Base-by-base conservation (phyloP, 2,888 invertebrate species). In the Coleophora deauratella region DNA sequence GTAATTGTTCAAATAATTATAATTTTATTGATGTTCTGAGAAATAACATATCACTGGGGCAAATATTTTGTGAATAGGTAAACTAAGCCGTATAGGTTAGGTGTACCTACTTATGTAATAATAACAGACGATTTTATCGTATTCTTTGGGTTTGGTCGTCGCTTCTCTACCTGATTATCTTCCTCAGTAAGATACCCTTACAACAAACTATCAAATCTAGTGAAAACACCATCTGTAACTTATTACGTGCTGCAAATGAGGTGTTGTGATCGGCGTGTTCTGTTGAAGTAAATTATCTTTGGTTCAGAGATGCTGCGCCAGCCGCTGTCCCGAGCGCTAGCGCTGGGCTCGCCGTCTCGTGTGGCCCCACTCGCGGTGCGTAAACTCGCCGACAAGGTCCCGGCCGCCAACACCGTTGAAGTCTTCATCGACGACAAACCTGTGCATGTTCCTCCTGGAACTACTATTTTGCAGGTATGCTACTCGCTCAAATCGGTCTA, bases 351-450 rank as follows among this genome's bases (percentile, higher is more conserved):
- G 40, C 72, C 80, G 41, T 58, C 65, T 42, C 79, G 82, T 41
- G 70, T 65, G 43, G 75, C 75, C 37, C 78, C 84, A 37, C 45
- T 87, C 45, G 82, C 80, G 44, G 62, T 66, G 27, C 78, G 85
- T 43, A 80, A 84, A 55, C 85, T 79, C 52, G 85, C 89, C 36
- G 79, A 77, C 43, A 73, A 71, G 47, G 82, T 77, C 45, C 84
- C 75, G 15, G 72, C 88, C 45, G 90, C 92, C 32, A 92, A 95
- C 49, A 92, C 93, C 66, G 89, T 98, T 34, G 98, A 99, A 87
- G 93, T 99, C 36, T 99, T 98, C 81, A 94, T 99, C 60, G 97
- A 99, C 88, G 99, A 98, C 74, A 94, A 96, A 72, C 92, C 94
- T 49, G 97, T 99, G 1, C 85, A 93, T 65, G 99, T 99, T 31